Evolutionary conservation across 2,113 vertebrate species (phyloP).

Genomic region (Siniperca chuatsi): DNA sequence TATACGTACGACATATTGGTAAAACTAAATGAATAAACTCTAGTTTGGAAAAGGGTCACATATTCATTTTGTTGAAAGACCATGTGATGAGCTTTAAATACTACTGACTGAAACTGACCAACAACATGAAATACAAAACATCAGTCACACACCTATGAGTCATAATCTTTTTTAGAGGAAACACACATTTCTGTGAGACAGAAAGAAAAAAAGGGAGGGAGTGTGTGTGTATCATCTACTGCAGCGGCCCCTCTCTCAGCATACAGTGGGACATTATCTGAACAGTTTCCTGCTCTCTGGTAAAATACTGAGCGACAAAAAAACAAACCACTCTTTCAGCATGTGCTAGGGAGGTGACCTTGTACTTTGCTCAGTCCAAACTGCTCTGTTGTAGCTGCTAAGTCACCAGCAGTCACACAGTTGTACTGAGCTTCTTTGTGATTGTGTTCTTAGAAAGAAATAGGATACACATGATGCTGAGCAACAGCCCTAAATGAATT

Average conservation of each 20-base stretch:
- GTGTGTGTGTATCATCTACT: neutral
- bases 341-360: neutral
- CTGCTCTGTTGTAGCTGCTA: neutral
- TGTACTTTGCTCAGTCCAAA: neutral
- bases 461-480: neutral
- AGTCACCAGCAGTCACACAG: neutral
- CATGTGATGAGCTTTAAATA: neutral
- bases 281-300: conserved; percentile 29
- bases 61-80: neutral
- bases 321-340: too few relatives aligned
- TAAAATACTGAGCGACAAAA: neutral
- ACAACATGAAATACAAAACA: neutral
- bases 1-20: neutral
- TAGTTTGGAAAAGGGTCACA: neutral
- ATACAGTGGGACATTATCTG: neutral
- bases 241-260: neutral
- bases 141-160: neutral
- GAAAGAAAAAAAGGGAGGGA: too few relatives aligned
- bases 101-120: neutral
- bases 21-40: neutral
- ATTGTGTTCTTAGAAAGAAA: neutral
- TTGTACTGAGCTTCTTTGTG: neutral
- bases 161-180: conserved; percentile 31
- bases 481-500: neutral
- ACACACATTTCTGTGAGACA: neutral